These are phyloP conservation scores for Xerus inauris DNA, from an alignment of 2,113 vertebrate genomes.

Conservation along the genomic window DNA sequence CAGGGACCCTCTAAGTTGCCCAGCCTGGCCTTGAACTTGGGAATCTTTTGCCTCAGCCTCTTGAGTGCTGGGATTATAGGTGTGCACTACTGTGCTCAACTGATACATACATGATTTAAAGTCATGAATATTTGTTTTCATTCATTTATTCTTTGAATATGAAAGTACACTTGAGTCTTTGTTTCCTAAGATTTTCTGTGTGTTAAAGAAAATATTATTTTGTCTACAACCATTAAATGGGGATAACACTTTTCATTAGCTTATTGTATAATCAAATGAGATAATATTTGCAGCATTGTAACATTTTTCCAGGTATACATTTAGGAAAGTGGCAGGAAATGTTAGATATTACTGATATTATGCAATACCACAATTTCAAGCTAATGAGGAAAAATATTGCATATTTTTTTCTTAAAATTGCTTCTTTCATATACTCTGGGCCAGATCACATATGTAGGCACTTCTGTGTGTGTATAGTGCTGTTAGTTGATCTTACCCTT, in stretches of 20 bases:
- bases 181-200: neutral
- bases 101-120: neutral
- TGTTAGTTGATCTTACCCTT: neutral
- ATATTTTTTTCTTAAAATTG: constrained; percentile 39
- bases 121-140: neutral
- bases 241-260: neutral
- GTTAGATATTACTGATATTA: neutral
- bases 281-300: neutral
- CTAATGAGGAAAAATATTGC: neutral
- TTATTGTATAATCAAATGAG: neutral
- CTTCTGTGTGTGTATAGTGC: neutral
- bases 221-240: neutral
- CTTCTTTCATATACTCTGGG: neutral
- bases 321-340: neutral
- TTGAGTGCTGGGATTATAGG: neutral
- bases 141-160: neutral
- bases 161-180: neutral
- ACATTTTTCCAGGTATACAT: neutral
- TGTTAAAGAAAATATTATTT: neutral
- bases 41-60: neutral
- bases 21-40: no score
- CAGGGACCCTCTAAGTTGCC: neutral
- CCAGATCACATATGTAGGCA: neutral
- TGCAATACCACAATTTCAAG: neutral
- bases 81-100: neutral